These are phyloP conservation scores for Melieria picta DNA, from an alignment of 2,888 invertebrate species.

Conservation along the genomic window DNA sequence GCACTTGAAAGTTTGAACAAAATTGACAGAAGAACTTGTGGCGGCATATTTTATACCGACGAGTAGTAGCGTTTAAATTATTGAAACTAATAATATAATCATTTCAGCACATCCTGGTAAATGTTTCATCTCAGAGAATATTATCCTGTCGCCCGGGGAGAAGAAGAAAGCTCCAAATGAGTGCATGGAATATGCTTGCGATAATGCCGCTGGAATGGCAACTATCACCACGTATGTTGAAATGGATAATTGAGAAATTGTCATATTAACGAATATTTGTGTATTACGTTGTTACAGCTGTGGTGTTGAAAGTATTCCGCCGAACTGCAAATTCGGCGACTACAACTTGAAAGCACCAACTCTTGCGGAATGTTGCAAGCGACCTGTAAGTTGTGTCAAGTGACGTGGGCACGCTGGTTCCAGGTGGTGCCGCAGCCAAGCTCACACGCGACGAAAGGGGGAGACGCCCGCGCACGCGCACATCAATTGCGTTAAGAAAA, in stretches of 20 bases:
- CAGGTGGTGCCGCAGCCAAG: too few species aligned
- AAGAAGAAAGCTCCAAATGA: slow-evolving; percentile 11
- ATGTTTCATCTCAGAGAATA: slow-evolving; percentile 8
- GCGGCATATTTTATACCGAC: too few species aligned
- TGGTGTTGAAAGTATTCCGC: slow-evolving; percentile 10
- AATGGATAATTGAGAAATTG: neutral
- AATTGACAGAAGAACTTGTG: too few species aligned
- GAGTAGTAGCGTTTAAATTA: too few species aligned
- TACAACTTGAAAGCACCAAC: neutral
- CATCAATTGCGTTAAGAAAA: too few species aligned
- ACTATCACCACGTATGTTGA: slow-evolving; percentile 20
- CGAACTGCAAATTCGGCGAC: slow-evolving; percentile 21
- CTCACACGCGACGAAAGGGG: too few species aligned
- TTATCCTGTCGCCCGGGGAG: slow-evolving; percentile 20
- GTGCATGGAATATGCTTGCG: slow-evolving; percentile 17
- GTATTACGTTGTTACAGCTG: slow-evolving; percentile 7
- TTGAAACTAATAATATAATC: too few species aligned
- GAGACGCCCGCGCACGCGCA: too few species aligned
- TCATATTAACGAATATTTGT: neutral
- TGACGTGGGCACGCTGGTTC: too few species aligned
- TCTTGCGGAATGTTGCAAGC: too few species aligned
- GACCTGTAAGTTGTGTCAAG: too few species aligned
- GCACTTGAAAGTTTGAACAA: too few species aligned
- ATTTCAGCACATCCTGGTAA: slow-evolving; percentile 17
- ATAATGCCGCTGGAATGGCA: slow-evolving; percentile 10